These are phyloP conservation scores for Protaetia brevitarsis DNA, from an alignment of 1,140 invertebrate genomes.

Conservation along the genomic window DNA sequence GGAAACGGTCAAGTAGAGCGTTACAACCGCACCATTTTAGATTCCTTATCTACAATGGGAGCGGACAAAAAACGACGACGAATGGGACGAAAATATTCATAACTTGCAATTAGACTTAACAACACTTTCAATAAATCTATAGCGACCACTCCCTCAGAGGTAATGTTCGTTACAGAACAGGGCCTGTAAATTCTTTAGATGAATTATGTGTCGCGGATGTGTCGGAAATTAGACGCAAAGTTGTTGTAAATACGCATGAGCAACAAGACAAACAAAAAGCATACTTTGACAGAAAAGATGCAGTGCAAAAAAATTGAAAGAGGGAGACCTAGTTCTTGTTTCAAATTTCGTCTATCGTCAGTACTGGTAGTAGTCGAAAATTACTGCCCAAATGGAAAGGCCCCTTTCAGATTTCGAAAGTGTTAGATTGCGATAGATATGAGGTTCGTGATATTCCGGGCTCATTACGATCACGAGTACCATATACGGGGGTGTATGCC, in stretches of 20 bases:
- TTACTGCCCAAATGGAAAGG: constrained; percentile 16
- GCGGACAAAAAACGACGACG: background rate
- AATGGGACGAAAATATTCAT: constrained; percentile 16
- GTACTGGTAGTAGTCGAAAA: background rate
- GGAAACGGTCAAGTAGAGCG: constrained; percentile 38
- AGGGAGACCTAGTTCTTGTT: constrained; percentile 10
- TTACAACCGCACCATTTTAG: constrained; percentile 20
- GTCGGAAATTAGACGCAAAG: background rate
- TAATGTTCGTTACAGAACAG: constrained; percentile 11
- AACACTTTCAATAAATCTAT: background rate
- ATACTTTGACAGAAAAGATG: background rate
- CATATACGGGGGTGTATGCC: background rate
- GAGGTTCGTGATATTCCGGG: background rate
- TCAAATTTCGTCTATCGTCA: background rate
- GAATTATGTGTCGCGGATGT: background rate
- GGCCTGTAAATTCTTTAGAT: background rate
- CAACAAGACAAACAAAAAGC: background rate
- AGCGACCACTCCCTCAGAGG: background rate
- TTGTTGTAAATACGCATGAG: background rate
- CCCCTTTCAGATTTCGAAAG: background rate
- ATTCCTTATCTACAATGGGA: background rate
- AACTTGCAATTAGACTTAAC: constrained; percentile 2
- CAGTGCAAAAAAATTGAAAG: background rate
- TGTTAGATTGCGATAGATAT: background rate
- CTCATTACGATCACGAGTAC: background rate